A percentile compares a stretch with the other conserved stretches of the same genome.
Conservation (phyloP, 2,888 invertebrate genomes). For the Pachydiplax longipennis region DNA sequence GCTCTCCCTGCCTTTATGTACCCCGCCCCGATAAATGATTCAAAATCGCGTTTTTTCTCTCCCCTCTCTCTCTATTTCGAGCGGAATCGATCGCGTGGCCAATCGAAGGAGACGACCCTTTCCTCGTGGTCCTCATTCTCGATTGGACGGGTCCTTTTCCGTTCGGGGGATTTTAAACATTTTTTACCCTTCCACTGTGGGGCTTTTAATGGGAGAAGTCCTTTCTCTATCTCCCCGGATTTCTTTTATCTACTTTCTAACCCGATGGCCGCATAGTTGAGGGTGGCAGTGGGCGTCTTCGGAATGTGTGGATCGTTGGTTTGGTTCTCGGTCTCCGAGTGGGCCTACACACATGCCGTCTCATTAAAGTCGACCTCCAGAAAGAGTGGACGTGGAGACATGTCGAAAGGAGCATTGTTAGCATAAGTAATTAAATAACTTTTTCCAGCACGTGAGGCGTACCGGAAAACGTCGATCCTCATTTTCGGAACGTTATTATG, state of each 20-base stretch:
- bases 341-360: too few species aligned
- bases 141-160: not conserved
- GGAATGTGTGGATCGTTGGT: not conserved
- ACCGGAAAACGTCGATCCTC: too few species aligned
- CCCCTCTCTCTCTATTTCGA: not conserved
- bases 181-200: not conserved
- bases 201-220: not conserved
- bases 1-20: not conserved
- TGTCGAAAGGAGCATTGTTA: too few species aligned
- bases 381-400: too few species aligned
- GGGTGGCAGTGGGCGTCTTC: not conserved
- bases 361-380: too few species aligned
- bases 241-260: not conserved
- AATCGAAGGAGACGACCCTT: not conserved
- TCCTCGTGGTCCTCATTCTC: not conserved
- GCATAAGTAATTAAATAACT: too few species aligned
- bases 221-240: not conserved
- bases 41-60: not conserved
- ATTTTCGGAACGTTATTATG: too few species aligned
- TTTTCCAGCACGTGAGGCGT: too few species aligned
- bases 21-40: constrained; percentile 16
- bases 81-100: not conserved
- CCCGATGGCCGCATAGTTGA: not conserved
- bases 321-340: not conserved
- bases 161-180: not conserved